phyloP scores from a whole-genome alignment of 2,113 vertebrate species.

The Apus apus region DNA sequence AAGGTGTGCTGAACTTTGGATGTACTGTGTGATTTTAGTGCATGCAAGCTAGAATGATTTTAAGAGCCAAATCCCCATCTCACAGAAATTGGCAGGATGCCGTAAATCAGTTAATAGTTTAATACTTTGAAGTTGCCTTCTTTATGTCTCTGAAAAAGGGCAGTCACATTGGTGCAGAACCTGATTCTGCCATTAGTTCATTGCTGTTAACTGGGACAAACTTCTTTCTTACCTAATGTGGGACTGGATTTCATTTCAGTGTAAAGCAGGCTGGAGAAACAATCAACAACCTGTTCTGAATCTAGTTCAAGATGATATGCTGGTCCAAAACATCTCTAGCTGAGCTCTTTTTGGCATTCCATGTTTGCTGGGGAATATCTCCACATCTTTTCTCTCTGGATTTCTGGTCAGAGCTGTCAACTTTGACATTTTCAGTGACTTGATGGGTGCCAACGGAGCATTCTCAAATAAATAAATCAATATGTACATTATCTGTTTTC shows the following conservation, averaged over 20 bases:
- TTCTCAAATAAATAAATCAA: background rate
- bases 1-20: background rate
- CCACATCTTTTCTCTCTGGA: background rate
- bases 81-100: background rate
- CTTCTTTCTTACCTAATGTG: background rate
- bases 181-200: background rate
- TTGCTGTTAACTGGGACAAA: background rate
- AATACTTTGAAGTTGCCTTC: background rate
- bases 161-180: background rate
- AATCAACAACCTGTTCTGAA: background rate
- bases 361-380: background rate
- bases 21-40: background rate
- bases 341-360: background rate
- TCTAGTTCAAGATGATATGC: background rate
- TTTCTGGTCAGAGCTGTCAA: background rate
- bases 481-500: background rate
- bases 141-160: background rate
- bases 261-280: background rate
- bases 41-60: background rate
- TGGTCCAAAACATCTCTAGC: background rate
- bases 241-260: background rate
- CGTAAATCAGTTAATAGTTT: background rate
- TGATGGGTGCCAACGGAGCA: background rate
- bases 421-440: background rate
- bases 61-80: constrained; percentile 12